A percentile compares a stretch with the other conserved stretches of the same genome.
phyloP scores from a whole-genome alignment of 2,113 vertebrate genomes.

The Syrrhaptes paradoxus region DNA sequence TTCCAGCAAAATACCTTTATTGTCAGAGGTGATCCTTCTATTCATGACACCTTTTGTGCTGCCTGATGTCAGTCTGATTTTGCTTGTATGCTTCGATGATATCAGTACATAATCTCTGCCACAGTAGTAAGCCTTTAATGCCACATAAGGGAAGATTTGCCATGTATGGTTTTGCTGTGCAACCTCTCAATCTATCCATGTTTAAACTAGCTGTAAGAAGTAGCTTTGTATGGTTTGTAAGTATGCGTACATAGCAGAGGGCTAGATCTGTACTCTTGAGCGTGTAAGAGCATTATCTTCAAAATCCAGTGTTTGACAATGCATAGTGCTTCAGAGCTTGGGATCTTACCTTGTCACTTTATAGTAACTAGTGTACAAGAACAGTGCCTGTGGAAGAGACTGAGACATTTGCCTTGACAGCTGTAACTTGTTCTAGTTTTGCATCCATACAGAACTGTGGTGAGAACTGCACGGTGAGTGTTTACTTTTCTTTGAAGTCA shows the following conservation, averaged over 20 bases:
- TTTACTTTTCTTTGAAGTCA: background rate
- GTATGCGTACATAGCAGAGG: background rate
- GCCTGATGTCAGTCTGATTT: background rate
- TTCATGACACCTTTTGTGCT: background rate
- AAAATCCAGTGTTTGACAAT: background rate
- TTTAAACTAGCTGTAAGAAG: background rate
- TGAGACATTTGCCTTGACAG: background rate
- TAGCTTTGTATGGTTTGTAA: background rate
- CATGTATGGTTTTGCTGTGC: background rate
- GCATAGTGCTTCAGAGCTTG: background rate
- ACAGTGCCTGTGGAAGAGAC: background rate
- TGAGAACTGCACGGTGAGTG: background rate
- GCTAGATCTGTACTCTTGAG: background rate
- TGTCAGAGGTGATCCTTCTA: background rate
- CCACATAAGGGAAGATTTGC: rapidly evolving
- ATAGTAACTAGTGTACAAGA: background rate
- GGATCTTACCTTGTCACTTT: background rate
- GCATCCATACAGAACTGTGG: background rate
- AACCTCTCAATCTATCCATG: background rate
- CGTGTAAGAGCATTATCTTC: background rate
- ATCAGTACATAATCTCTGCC: background rate
- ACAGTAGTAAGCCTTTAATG: background rate
- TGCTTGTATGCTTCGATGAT: background rate
- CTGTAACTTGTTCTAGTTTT: background rate
- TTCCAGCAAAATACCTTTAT: background rate